Base-by-base conservation (phyloP, 2,888 invertebrate genomes). In the Mimachlamys varia region DNA sequence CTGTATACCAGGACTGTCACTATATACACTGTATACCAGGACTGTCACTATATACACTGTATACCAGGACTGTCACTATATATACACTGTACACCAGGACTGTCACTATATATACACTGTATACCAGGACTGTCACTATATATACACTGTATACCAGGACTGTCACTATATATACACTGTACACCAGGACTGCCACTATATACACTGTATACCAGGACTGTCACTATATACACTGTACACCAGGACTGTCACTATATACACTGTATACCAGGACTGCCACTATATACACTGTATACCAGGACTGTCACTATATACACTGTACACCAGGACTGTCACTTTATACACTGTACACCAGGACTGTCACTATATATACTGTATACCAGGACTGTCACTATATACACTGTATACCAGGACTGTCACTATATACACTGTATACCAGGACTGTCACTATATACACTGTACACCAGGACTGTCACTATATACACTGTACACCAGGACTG, bases 1-100 rank as follows among this genome's bases (percentile, higher is more conserved):
- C 53, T 53, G 53, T 53, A 13, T 15, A 50, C 50, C n/a, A 50
- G 50, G 15, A 50, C 50, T 50, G n/a, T n/a, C 22, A 58, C 22
- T 19, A 4, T 58, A 58, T 19, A n/a, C n/a, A n/a, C n/a, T n/a
- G n/a, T n/a, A n/a, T n/a, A n/a, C n/a, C n/a, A n/a, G n/a, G n/a
- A n/a, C n/a, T n/a, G n/a, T 89, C 33, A 89, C 90, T 49, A 44
- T 49, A 13, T 76, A 44, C 44, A 44, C n/a, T n/a, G n/a, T n/a
- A 44, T 7, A 5, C 7, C 7, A 44, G 3, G 3, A 5, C 44
- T 44, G 44, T 44, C 44, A 44, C 44, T n/a, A n/a, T 44, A 44
- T 5, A 44, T 44, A 44, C 44, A 44, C 76, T 76, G 76, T 76
- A 76, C 44, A 76, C 76, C 76, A 76, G 76, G 76, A 27, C 17